Evolutionary conservation across 2,797 vertebrate species (phyloP).

Genomic region (Trichosurus vulpecula): DNA sequence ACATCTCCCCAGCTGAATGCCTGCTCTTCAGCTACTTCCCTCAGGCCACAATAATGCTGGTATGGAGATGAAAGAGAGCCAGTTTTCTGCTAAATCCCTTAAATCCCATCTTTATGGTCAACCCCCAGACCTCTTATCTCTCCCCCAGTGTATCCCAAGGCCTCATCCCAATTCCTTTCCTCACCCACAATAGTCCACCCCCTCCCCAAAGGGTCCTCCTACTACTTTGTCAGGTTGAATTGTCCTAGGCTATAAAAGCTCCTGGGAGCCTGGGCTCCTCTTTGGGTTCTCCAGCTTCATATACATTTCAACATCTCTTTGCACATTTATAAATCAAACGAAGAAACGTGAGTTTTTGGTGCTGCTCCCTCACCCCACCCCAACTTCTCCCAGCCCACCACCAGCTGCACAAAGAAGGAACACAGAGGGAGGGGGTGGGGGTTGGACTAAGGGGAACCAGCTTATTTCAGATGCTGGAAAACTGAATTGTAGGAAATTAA

Average conservation of each 20-base stretch:
- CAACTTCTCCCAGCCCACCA: constrained; percentile 43
- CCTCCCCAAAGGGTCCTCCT: background rate
- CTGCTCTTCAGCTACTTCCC: background rate
- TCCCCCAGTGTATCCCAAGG: background rate
- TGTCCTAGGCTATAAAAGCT: background rate
- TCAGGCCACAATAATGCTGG: background rate
- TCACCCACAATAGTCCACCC: background rate
- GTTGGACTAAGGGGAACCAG: constrained; percentile 61
- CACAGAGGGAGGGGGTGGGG: background rate
- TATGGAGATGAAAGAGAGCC: background rate
- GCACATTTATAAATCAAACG: constrained; percentile 40
- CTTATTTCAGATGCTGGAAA: constrained; percentile 73
- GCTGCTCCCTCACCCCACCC: background rate
- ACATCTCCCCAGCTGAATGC: background rate
- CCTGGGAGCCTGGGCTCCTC: constrained; percentile 10
- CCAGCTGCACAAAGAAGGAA: constrained; percentile 66
- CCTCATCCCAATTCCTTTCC: background rate
- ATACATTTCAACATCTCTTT: constrained; percentile 30
- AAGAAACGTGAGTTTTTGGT: constrained; percentile 30
- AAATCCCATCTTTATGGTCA: background rate
- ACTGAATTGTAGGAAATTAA: constrained; percentile 75
- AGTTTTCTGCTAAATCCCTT: constrained; percentile 37
- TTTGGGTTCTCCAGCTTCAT: constrained; percentile 21
- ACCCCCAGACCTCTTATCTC: background rate
- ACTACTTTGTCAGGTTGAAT: background rate